Conservation (phyloP, 2,888 invertebrate species). For the Plutella xylostella region DNA sequence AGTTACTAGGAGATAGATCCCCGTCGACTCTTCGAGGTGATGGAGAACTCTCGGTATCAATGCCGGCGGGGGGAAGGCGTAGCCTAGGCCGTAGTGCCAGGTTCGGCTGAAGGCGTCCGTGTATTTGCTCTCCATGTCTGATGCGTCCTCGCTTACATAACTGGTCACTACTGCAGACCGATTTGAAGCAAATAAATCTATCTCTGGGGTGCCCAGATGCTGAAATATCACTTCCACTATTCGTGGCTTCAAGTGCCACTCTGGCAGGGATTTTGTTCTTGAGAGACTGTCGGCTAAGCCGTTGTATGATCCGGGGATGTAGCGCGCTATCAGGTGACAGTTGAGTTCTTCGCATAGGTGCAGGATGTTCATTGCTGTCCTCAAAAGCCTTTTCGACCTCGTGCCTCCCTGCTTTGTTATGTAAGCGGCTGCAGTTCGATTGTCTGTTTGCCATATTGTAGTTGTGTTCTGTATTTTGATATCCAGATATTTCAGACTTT, state of each 20-base stretch:
- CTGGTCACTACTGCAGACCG: background rate
- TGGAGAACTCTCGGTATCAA: constrained; percentile 19
- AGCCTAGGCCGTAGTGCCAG: constrained; percentile 17
- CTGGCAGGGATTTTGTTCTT: constrained; percentile 6
- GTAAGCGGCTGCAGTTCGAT: constrained; percentile 16
- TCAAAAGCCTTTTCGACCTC: constrained; percentile 10
- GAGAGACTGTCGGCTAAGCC: constrained; percentile 9
- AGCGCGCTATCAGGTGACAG: background rate
- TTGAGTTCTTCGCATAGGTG: constrained; percentile 11
- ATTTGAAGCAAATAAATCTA: constrained; percentile 8
- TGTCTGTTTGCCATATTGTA: constrained; percentile 18
- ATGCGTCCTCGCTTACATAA: constrained; percentile 3
- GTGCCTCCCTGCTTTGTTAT: constrained; percentile 20
- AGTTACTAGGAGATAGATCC: constrained; percentile 11
- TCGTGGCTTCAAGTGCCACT: constrained; percentile 3
- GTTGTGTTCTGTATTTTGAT: background rate
- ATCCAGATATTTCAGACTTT: constrained; percentile 2
- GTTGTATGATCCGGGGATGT: constrained; percentile 11
- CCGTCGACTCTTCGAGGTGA: constrained; percentile 17
- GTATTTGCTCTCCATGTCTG: constrained; percentile 3
- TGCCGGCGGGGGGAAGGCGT: constrained; percentile 20
- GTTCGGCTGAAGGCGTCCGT: constrained; percentile 18
- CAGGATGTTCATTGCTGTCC: constrained; percentile 6
- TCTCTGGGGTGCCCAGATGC: constrained; percentile 1
- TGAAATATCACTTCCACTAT: background rate